A percentile compares a stretch with the other conserved stretches of the same genome.
These are phyloP conservation scores for Thymelicus sylvestris DNA, from an alignment of 2,888 invertebrate species.

Conservation along the genomic window DNA sequence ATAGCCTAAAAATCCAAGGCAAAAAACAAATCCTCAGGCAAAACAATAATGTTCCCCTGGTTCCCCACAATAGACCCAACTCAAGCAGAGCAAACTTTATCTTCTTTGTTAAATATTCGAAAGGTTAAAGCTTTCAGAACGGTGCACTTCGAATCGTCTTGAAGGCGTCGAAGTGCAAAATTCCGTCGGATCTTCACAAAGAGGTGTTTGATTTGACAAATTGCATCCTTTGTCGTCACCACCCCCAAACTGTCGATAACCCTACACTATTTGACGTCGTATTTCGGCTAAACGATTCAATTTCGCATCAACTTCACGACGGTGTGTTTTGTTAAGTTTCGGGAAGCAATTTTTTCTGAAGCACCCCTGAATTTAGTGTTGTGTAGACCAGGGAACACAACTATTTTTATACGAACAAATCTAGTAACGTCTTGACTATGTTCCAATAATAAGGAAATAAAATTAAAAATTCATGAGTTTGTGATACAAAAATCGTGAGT, in stretches of 20 bases:
- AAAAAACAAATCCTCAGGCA: neutral
- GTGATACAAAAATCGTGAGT: too few relatives aligned
- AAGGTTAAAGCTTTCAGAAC: neutral
- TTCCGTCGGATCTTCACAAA: conserved; percentile 23
- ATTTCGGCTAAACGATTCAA: conserved; percentile 64
- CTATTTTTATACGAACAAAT: too few relatives aligned
- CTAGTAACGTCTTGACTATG: too few relatives aligned
- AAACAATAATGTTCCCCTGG: neutral
- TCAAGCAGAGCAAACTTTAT: conserved; percentile 1
- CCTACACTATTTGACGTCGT: conserved; percentile 67
- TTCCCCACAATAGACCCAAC: neutral
- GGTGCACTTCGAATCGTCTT: conserved; percentile 15
- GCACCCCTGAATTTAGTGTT: neutral
- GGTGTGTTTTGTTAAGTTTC: conserved; percentile 16
- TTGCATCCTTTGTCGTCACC: conserved; percentile 72
- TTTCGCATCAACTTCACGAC: conserved; percentile 51
- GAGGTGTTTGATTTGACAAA: conserved; percentile 76
- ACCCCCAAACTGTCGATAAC: conserved; percentile 64
- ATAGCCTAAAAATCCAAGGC: neutral
- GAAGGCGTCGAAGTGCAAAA: conserved; percentile 30
- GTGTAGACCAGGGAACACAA: too few relatives aligned
- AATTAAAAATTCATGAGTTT: too few relatives aligned
- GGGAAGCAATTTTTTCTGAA: conserved; percentile 14
- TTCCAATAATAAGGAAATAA: too few relatives aligned
- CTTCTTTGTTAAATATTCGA: neutral